A percentile compares a stretch with the other conserved stretches of the same genome.
These are phyloP conservation scores for Valencia hispanica DNA, from an alignment of 2,797 vertebrate genomes.

Conservation along the genomic window DNA sequence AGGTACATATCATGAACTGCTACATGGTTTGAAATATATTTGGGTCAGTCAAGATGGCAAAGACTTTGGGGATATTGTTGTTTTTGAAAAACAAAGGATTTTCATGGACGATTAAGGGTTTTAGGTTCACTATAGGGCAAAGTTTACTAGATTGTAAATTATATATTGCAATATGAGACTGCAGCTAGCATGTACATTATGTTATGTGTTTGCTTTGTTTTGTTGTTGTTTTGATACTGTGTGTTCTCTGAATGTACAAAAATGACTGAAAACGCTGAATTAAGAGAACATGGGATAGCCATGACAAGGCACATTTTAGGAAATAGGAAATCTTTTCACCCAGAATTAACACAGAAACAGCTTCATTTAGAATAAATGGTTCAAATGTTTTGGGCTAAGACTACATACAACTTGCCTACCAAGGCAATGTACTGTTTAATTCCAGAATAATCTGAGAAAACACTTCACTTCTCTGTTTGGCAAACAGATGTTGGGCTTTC, in stretches of 20 bases:
- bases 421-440: not conserved
- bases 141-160: slow-evolving; percentile 6
- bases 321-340: slow-evolving; percentile 4
- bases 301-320: slow-evolving; percentile 1
- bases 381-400: not conserved
- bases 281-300: not conserved
- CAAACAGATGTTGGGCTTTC: slow-evolving; percentile 54
- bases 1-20: not conserved
- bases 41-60: not conserved
- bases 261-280: slow-evolving; percentile 1
- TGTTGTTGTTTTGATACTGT: not conserved
- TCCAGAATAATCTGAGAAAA: slow-evolving; percentile 37
- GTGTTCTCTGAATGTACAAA: slow-evolving; percentile 3
- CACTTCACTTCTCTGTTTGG: slow-evolving; percentile 38
- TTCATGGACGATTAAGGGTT: not conserved
- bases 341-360: not conserved
- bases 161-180: not conserved
- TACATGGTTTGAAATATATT: slow-evolving; percentile 16
- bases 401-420: not conserved
- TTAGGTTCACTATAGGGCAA: not conserved
- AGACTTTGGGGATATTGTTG: slow-evolving; percentile 7
- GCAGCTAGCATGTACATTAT: not conserved
- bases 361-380: not conserved
- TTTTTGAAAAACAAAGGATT: slow-evolving; percentile 5
- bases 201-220: no score